Percentiles rank a stretch among this genome's conserved stretches.
Conservation (phyloP, 2,888 invertebrate species). For the Dioctria linearis region DNA sequence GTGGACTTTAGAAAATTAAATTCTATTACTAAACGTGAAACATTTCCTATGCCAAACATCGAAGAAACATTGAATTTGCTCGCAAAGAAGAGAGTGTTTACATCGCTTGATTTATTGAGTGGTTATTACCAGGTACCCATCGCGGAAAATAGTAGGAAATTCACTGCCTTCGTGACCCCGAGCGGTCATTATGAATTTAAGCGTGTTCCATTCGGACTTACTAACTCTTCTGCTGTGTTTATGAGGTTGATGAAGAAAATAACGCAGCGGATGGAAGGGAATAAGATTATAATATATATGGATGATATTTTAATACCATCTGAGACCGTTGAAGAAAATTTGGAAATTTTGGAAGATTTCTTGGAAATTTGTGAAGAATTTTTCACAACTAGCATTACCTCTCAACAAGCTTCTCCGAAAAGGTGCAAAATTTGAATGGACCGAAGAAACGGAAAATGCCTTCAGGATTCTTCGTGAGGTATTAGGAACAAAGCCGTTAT, state of each 20-base stretch:
- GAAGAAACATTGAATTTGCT: slow-evolving; percentile 59
- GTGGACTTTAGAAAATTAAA: slow-evolving; percentile 63
- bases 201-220: slow-evolving; percentile 62
- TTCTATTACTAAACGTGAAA: slow-evolving; percentile 59
- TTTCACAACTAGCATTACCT: not conserved
- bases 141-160: slow-evolving; percentile 40
- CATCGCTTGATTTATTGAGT: slow-evolving; percentile 35
- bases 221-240: slow-evolving; percentile 61
- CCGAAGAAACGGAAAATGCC: not conserved
- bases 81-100: slow-evolving; percentile 17
- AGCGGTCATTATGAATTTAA: slow-evolving; percentile 62
- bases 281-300: too few relatives aligned
- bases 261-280: not conserved
- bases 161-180: slow-evolving; percentile 61
- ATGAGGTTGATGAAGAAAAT: slow-evolving; percentile 28
- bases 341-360: too few relatives aligned
- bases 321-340: not conserved
- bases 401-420: not conserved
- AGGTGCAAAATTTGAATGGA: not conserved
- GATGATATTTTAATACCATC: not conserved
- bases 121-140: slow-evolving; percentile 50
- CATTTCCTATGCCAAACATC: slow-evolving; percentile 60
- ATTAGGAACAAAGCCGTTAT: too few relatives aligned
- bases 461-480: not conserved
- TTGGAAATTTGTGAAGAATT: not conserved